A percentile compares a stretch with the other conserved stretches of the same genome.
phyloP scores from a whole-genome alignment of 2,888 invertebrate species.

The Galerucella nymphaeae region DNA sequence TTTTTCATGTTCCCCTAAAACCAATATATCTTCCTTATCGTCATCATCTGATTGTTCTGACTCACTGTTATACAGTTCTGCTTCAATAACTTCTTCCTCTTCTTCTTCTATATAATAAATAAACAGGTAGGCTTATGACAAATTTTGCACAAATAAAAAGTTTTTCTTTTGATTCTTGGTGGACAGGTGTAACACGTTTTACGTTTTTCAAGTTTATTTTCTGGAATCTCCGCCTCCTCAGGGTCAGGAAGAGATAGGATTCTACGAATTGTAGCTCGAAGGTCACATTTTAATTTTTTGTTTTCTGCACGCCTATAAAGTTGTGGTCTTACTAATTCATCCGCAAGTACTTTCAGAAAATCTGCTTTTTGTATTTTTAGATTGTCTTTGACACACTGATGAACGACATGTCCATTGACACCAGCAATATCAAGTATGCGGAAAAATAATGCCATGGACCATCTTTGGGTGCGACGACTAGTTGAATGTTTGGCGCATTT shows the following conservation, averaged over 20 bases:
- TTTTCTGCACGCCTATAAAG: not conserved
- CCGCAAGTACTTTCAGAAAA: not conserved
- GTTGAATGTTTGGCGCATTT: no score
- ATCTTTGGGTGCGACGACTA: not conserved
- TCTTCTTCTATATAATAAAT: no score
- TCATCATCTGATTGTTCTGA: no score
- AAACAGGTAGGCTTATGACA: not conserved
- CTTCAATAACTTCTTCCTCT: no score
- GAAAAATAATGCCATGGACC: not conserved
- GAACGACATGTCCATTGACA: not conserved
- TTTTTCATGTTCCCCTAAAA: no score
- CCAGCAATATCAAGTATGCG: not conserved
- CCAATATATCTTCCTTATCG: no score
- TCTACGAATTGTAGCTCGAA: not conserved
- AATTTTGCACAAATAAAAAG: not conserved
- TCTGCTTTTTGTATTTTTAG: not conserved
- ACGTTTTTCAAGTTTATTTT: not conserved
- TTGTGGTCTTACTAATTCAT: not conserved
- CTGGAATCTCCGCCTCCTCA: not conserved
- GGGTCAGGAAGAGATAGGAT: not conserved
- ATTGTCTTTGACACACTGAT: not conserved
- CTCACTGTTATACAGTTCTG: no score
- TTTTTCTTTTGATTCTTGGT: not conserved
- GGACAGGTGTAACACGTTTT: no score
- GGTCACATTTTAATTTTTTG: not conserved